phyloP scores from a whole-genome alignment of 2,888 invertebrate genomes.

The Scelioninae gen. 1 region DNA sequence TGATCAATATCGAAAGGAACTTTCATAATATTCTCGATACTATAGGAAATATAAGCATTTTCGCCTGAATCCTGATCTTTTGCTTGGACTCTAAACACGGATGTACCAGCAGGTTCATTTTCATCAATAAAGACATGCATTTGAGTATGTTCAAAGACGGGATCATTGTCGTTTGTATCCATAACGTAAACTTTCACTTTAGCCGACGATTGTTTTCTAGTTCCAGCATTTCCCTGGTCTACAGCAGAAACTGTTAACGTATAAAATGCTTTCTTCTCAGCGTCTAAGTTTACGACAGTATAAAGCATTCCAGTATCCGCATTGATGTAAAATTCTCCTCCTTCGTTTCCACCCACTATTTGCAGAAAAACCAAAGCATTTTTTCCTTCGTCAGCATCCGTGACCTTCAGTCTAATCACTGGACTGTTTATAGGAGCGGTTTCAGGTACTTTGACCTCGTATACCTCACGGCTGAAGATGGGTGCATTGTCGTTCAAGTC shows the following conservation, averaged over 20 bases:
- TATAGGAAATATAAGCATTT: slow-evolving; percentile 97
- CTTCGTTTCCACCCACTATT: slow-evolving; percentile 96
- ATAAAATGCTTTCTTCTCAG: slow-evolving; percentile 93
- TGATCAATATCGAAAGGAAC: slow-evolving; percentile 98
- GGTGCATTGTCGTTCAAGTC: slow-evolving; percentile 95
- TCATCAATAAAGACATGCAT: slow-evolving; percentile 92
- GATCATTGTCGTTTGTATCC: slow-evolving; percentile 98
- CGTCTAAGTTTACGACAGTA: slow-evolving; percentile 92
- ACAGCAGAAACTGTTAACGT: slow-evolving; percentile 95
- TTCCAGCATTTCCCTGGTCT: slow-evolving; percentile 93
- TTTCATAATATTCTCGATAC: slow-evolving; percentile 94
- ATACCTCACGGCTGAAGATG: slow-evolving; percentile 93
- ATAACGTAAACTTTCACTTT: slow-evolving; percentile 94
- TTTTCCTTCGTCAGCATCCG: slow-evolving; percentile 92
- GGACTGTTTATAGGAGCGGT: slow-evolving; percentile 95
- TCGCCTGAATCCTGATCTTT: slow-evolving; percentile 96
- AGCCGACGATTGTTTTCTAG: slow-evolving; percentile 93
- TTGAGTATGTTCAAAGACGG: slow-evolving; percentile 91
- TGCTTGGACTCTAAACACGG: slow-evolving; percentile 93
- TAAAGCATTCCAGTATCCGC: slow-evolving; percentile 95
- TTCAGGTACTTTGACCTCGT: slow-evolving; percentile 94
- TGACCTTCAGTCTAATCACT: slow-evolving; percentile 93
- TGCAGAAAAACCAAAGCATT: slow-evolving; percentile 94
- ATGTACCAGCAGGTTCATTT: slow-evolving; percentile 93
- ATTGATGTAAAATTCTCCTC: slow-evolving; percentile 94